Conservation (phyloP, 2,888 invertebrate species). For the Eulithis prunata region DNA sequence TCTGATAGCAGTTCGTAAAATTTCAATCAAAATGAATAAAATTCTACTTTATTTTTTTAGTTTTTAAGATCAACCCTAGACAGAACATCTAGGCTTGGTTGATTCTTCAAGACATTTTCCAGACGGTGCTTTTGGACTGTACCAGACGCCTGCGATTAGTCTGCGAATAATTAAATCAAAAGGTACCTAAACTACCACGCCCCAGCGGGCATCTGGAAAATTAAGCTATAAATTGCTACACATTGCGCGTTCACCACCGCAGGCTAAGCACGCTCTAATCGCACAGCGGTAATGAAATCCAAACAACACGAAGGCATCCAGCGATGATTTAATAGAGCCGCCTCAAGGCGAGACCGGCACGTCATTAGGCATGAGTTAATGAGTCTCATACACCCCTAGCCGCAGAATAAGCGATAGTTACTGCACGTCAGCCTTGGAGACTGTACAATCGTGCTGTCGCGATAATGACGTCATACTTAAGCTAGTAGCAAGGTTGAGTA, state of each 20-base stretch:
- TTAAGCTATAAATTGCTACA: conserved; percentile 13
- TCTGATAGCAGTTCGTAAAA: too few species aligned
- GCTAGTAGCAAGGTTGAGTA: conserved; percentile 20
- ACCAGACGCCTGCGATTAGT: neutral
- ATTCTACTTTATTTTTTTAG: too few species aligned
- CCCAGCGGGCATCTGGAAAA: neutral
- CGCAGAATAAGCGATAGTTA: conserved; percentile 27
- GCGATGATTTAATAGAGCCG: conserved; percentile 58
- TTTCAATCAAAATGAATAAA: too few species aligned
- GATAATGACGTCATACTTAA: conserved; percentile 29
- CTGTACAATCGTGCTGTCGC: conserved; percentile 20
- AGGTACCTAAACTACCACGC: neutral
- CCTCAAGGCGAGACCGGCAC: conserved; percentile 50
- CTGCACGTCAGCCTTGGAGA: conserved; percentile 20
- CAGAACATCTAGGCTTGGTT: too few species aligned
- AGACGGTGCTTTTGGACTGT: neutral
- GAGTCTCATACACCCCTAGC: conserved; percentile 50
- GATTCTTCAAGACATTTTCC: neutral
- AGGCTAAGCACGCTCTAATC: conserved; percentile 29
- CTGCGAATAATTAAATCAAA: neutral
- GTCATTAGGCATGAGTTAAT: conserved; percentile 67
- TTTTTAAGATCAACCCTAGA: too few species aligned
- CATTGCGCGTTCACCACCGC: conserved; percentile 21
- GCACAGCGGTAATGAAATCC: conserved; percentile 38
- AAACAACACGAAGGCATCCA: conserved; percentile 39